Base-by-base conservation (phyloP, 2,888 invertebrate genomes). In the Epinotia ramella region DNA sequence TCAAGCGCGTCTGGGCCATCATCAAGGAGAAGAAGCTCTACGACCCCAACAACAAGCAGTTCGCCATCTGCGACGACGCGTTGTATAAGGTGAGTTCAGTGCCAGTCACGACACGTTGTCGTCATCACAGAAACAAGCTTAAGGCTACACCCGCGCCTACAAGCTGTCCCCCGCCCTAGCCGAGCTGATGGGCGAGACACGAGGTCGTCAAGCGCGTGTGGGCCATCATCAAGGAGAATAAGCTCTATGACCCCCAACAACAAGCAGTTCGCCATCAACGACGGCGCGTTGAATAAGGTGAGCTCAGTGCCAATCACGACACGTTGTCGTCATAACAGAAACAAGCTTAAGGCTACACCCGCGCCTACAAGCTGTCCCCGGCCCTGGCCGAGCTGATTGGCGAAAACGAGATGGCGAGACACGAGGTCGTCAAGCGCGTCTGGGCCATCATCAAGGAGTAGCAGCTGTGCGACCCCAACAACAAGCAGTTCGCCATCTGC, bases 11-110 rank as follows among this genome's bases (percentile, higher is more conserved):
- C 60, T 98, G 98, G 98, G 96, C 96, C 33, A 96, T 98, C 82
- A 98, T 98, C 84, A 98, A 98, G 87, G 97, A 98, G 88, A 96
- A 97, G 80, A 97, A 98, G 85, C 95, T 98, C 18, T 97, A 97
- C 84, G 99, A 99, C 88, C 99, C 98, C 12, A 98, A 97, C 86
- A 99, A 99, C 91, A 98, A 98, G 91, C 98, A 98, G 91, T 99
- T 96, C 86, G 98, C 99, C 80, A 97, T 99, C 83, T 99, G 99
- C 91, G 98, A 99, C 88, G 98, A 97, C 71, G 97, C 98, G 71
- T 94, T 99, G 60, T 94, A 96, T 89, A 97, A 97, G 90, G 59
- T 59, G 11, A 59, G 9, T 49, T 49, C 16, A 33, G 33, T 33
- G 33, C 33, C 33, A 33, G 7, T 49, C 12, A 49, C 49, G 49